Base-by-base conservation (phyloP, 2,797 vertebrate genomes). In the Glossophaga mutica region DNA sequence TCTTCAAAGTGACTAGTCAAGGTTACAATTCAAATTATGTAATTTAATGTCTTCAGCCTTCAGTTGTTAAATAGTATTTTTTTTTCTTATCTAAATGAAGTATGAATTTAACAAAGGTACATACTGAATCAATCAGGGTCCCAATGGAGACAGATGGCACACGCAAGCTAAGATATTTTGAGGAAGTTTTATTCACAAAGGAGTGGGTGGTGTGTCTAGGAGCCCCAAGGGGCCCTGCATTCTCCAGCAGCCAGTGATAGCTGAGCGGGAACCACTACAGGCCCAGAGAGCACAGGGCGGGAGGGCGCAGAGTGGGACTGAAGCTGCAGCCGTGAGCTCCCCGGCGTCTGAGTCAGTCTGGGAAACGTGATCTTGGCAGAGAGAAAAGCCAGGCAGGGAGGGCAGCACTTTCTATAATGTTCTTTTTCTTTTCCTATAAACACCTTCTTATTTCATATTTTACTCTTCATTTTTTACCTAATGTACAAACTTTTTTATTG, bases 41-140 rank as follows among this genome's bases (percentile, higher is more conserved):
- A 62, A 42, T 21, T 24, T 48, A 74, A 73, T 67, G 34, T 70
- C 29, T 84, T 94, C 59, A 24, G 48, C 26, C 46, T 73, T 85
- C 18, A 34, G 0, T 83, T 91, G 73, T 87, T 57, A 95, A 95
- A 55, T 16, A 62, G 16, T 34, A 73, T 71, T 95, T 90, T 92
- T 29, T 93, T 81, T 83, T 91, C 34, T 81, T n/a, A 92, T 39
- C 84, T 67, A 83, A 73, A 65, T 78, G 86, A 93, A 89, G 71
- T 46, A 70, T 14, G 34, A 67, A 46, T 94, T 70, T 94, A 46
- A 46, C 37, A 34, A 44, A 88, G 67, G 39, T 77, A 37, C 19
- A 22, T 42, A 29, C 46, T 16, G 2, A 37, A 9, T 85, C 46
- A n/a, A 1, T 67, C 50, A 82, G 70, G n/a, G 24, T 57, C 22